Evolutionary conservation across 2,797 vertebrate species (phyloP).

Genomic region (Hippoglossus hippoglossus): DNA sequence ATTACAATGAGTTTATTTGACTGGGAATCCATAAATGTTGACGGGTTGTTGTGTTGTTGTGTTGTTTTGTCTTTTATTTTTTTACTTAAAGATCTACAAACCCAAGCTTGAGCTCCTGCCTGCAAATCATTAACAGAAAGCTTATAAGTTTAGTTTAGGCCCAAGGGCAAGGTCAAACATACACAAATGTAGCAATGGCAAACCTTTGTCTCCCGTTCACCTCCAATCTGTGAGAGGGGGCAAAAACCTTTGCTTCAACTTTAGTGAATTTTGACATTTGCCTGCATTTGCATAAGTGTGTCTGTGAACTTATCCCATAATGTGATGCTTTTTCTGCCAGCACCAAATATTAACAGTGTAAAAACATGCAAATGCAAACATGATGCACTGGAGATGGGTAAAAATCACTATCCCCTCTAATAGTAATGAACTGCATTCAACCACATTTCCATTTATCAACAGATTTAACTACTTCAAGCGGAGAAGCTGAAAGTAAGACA

Average conservation of each 20-base stretch:
- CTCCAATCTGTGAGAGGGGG: too few species aligned
- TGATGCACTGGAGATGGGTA: neutral
- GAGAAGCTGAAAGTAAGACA: conserved; percentile 32
- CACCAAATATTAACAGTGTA: neutral
- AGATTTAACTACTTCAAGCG: conserved; percentile 6
- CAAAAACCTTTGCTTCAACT: too few species aligned
- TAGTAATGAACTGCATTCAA: conserved; percentile 2
- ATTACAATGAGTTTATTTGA: conserved; percentile 59
- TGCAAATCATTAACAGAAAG: conserved; percentile 33
- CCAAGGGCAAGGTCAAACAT: too few species aligned
- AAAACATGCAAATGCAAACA: conserved; percentile 3
- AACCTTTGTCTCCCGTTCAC: too few species aligned
- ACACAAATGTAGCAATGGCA: too few species aligned
- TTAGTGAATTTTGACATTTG: too few species aligned
- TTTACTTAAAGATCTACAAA: conserved; percentile 13
- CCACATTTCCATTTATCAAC: conserved; percentile 17
- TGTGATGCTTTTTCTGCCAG: neutral
- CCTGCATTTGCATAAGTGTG: too few species aligned
- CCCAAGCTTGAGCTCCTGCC: conserved; percentile 5
- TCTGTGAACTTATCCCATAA: conserved; percentile 5
- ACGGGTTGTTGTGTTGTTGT: neutral
- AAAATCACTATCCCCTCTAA: neutral
- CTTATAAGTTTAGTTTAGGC: neutral
- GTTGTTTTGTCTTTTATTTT: too few species aligned
- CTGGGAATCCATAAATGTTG: conserved; percentile 45